phyloP scores from a whole-genome alignment of 2,888 invertebrate species.

The Drosophila tripunctata region DNA sequence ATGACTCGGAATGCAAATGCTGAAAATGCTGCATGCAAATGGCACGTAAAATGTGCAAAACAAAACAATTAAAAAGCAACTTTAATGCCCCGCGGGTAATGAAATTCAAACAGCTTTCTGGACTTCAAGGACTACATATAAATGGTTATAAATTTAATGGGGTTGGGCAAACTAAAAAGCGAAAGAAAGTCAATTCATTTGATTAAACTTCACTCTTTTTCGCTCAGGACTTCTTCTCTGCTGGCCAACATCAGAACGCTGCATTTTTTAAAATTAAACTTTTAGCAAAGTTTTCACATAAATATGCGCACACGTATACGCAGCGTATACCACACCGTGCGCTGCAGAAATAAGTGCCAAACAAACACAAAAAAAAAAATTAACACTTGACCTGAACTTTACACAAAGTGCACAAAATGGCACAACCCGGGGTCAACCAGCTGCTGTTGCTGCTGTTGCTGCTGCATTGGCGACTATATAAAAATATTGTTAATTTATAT shows the following conservation, averaged over 20 bases:
- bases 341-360: constrained; percentile 2
- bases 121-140: neutral
- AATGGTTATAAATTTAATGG: constrained; percentile 32
- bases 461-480: constrained; percentile 17
- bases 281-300: constrained; percentile 56
- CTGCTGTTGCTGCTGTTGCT: neutral
- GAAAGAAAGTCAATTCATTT: constrained; percentile 48
- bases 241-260: constrained; percentile 21
- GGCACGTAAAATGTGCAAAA: constrained; percentile 2
- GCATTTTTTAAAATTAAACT: constrained; percentile 57
- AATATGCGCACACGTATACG: constrained; percentile 43
- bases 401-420: constrained; percentile 29
- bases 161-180: constrained; percentile 10
- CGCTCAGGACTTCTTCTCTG: neutral
- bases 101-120: constrained; percentile 19
- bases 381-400: constrained; percentile 69
- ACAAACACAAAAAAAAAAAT: constrained; percentile 28
- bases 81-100: constrained; percentile 24
- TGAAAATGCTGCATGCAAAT: neutral
- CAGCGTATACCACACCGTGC: neutral
- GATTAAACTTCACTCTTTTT: constrained; percentile 34
- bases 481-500: constrained; percentile 58
- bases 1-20: constrained; percentile 10
- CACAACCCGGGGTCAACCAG: constrained; percentile 12
- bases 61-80: constrained; percentile 25